Percentiles rank a stretch among this genome's conserved stretches.
Evolutionary conservation across 2,797 vertebrate genomes (phyloP).

Genomic region (Mormyrus proboscirostris): DNA sequence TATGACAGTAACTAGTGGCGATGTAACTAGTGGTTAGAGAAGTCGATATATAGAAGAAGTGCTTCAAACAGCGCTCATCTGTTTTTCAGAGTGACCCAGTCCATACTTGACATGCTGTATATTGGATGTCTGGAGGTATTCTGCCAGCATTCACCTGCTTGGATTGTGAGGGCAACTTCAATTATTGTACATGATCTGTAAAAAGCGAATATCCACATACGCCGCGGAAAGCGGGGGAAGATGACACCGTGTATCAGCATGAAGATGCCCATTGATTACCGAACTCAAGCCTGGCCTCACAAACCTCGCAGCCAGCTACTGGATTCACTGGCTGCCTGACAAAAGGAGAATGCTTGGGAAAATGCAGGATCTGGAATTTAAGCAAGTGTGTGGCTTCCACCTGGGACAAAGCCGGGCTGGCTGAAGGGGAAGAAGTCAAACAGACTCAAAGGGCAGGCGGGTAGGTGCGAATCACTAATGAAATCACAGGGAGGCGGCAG

Average conservation of each 20-base stretch:
- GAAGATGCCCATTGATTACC: neutral
- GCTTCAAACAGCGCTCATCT: neutral
- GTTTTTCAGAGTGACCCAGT: neutral
- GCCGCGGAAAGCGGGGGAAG: neutral
- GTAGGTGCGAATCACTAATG: constrained; percentile 7
- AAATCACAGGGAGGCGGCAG: neutral
- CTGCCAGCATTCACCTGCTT: neutral
- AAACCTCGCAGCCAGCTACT: neutral
- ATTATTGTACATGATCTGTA: neutral
- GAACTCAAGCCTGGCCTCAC: neutral
- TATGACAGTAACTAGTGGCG: neutral
- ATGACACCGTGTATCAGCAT: neutral
- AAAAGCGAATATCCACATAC: neutral
- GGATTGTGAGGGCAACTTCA: constrained; percentile 5
- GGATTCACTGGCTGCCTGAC: neutral
- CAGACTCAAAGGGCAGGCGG: constrained; percentile 1
- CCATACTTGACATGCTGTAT: neutral
- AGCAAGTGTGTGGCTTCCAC: neutral
- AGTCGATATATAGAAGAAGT: neutral
- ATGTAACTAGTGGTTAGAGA: neutral
- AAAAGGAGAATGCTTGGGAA: neutral
- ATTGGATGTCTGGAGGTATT: neutral
- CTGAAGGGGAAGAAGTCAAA: neutral
- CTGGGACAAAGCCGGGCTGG: neutral
- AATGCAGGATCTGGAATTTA: neutral